Percentiles rank a stretch among this genome's conserved stretches.
These are phyloP conservation scores for Heterocephalus glaber DNA, from an alignment of 2,113 vertebrate species.

Conservation along the genomic window DNA sequence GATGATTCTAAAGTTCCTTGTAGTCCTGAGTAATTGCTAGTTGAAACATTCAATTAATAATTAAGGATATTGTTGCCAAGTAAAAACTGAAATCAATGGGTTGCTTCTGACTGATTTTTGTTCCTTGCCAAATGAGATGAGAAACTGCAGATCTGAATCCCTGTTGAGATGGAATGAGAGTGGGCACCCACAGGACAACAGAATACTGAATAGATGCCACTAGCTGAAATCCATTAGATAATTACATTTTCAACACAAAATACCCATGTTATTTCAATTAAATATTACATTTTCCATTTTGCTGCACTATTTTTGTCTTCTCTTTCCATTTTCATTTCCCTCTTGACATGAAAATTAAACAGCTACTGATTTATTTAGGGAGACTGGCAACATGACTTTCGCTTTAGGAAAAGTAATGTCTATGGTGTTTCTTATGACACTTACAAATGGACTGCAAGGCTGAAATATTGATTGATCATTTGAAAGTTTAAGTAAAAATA, in stretches of 20 bases:
- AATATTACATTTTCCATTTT: constrained; percentile 14
- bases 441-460: not conserved
- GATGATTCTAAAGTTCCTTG: not conserved
- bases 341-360: constrained; percentile 19
- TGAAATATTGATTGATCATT: not conserved
- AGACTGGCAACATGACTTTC: not conserved
- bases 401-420: not conserved
- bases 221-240: not conserved
- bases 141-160: not conserved
- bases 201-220: no score
- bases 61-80: constrained; percentile 7
- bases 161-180: not conserved
- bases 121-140: not conserved
- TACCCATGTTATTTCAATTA: not conserved
- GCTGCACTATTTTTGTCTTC: not conserved
- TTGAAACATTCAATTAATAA: constrained; percentile 50
- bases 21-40: not conserved
- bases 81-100: not conserved
- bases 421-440: not conserved
- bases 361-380: constrained; percentile 13
- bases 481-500: constrained; percentile 34
- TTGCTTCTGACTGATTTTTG: not conserved
- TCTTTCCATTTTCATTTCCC: constrained; percentile 22
- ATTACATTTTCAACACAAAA: constrained; percentile 31
- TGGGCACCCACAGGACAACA: not conserved